Evolutionary conservation across 1,140 invertebrate species (phyloP).

Genomic region (Radopholus similis): DNA sequence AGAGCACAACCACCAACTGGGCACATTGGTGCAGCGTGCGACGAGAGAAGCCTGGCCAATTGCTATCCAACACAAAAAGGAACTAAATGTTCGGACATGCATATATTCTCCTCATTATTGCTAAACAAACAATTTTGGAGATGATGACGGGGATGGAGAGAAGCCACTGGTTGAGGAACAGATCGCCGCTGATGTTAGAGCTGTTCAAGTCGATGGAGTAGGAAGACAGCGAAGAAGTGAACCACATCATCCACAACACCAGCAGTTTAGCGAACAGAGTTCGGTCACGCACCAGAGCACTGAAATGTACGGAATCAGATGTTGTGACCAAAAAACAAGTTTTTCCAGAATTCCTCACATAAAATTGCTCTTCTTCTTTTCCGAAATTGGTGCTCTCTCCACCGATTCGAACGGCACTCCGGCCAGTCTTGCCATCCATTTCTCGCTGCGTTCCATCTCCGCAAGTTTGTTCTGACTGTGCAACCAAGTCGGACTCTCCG

Average conservation of each 20-base stretch:
- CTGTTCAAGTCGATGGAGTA: conserved; percentile 59
- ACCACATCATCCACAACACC: conserved; percentile 47
- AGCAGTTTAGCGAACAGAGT: conserved; percentile 29
- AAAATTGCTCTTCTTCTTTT: conserved; percentile 5
- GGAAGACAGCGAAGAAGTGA: conserved; percentile 49
- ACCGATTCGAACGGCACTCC: conserved; percentile 45
- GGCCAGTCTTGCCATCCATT: conserved; percentile 49
- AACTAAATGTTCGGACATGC: too few relatives aligned
- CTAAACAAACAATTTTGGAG: conserved; percentile 48
- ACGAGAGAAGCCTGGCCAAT: conserved; percentile 40
- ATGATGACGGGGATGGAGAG: conserved; percentile 52
- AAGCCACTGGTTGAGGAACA: conserved; percentile 55
- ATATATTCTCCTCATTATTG: too few relatives aligned
- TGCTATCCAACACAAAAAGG: conserved; percentile 39
- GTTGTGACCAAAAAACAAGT: background rate
- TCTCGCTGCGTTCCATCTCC: conserved; percentile 48
- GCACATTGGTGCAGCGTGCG: conserved; percentile 51
- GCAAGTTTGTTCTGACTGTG: conserved; percentile 52
- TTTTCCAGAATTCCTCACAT: background rate
- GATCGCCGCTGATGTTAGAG: conserved; percentile 49
- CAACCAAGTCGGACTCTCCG: conserved; percentile 56
- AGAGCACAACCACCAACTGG: conserved; percentile 49
- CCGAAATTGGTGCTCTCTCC: conserved; percentile 44
- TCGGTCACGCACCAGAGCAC: conserved; percentile 32
- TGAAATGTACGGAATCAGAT: conserved; percentile 21